These are phyloP conservation scores for Discoglossus pictus DNA, from an alignment of 2,797 vertebrate genomes.

Conservation along the genomic window DNA sequence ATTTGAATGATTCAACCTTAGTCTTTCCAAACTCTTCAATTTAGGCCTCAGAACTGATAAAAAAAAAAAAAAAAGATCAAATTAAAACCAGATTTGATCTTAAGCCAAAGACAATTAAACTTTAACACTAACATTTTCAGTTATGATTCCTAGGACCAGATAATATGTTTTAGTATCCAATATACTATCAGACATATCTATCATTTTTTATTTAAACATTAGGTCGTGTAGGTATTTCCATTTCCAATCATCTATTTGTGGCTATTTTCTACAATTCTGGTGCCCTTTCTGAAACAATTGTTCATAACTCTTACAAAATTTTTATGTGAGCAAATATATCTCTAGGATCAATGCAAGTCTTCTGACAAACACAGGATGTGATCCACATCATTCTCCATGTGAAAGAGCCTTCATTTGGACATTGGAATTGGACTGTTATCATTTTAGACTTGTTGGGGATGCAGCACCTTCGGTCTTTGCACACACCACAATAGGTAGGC, in stretches of 20 bases:
- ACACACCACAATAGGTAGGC: slow-evolving; percentile 87
- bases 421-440: slow-evolving; percentile 84
- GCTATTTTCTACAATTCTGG: background rate
- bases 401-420: slow-evolving; percentile 75
- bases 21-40: no score
- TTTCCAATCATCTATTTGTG: background rate
- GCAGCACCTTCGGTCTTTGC: slow-evolving; percentile 89
- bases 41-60: no score
- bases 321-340: slow-evolving; percentile 88
- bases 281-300: background rate
- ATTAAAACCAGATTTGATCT: no score
- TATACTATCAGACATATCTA: no score
- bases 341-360: slow-evolving; percentile 78
- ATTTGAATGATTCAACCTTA: no score
- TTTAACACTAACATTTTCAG: no score
- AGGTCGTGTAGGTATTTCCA: no score
- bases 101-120: no score
- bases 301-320: slow-evolving; percentile 69
- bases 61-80: no score
- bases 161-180: no score
- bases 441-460: slow-evolving; percentile 84
- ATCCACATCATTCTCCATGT: slow-evolving; percentile 97
- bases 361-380: slow-evolving; percentile 90
- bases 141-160: no score
- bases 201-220: no score